Evolutionary conservation across 2,888 invertebrate genomes (phyloP).

Genomic region (Thecophora atra): DNA sequence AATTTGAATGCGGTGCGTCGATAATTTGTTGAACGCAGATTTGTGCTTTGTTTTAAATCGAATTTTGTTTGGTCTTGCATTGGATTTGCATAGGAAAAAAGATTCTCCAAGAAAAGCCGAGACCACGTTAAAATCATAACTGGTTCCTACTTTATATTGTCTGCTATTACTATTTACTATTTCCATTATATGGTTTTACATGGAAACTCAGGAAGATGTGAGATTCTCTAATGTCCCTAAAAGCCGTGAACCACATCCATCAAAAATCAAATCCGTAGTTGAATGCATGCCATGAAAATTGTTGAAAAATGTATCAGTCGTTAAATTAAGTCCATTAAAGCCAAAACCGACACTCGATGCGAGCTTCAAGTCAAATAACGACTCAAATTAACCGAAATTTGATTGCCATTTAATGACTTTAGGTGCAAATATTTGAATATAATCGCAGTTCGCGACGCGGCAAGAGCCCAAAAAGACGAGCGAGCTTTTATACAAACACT

Average conservation of each 20-base stretch:
- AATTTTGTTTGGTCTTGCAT: conserved; percentile 13
- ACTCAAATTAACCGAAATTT: conserved; percentile 51
- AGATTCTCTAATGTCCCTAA: no score
- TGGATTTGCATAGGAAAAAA: conserved; percentile 23
- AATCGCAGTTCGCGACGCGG: not conserved
- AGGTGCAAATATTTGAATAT: conserved; percentile 28
- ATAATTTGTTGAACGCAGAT: conserved; percentile 38
- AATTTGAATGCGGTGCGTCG: conserved; percentile 36
- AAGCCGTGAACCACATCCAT: no score
- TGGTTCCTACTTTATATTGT: no score
- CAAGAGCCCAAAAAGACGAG: not conserved
- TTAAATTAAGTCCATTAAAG: no score
- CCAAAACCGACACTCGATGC: not conserved
- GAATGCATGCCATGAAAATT: no score
- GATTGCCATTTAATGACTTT: conserved; percentile 63
- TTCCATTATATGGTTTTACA: no score
- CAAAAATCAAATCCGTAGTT: no score
- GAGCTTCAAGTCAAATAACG: conserved; percentile 18
- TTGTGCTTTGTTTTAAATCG: conserved; percentile 36
- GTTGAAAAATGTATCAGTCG: no score
- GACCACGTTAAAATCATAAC: no score
- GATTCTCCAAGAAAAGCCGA: no score
- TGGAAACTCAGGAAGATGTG: no score
- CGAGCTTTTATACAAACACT: not conserved
- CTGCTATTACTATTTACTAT: no score